These are phyloP conservation scores for Acropora tenuis DNA, from an alignment of 64 coral and sea anemone species.

Conservation along the genomic window DNA sequence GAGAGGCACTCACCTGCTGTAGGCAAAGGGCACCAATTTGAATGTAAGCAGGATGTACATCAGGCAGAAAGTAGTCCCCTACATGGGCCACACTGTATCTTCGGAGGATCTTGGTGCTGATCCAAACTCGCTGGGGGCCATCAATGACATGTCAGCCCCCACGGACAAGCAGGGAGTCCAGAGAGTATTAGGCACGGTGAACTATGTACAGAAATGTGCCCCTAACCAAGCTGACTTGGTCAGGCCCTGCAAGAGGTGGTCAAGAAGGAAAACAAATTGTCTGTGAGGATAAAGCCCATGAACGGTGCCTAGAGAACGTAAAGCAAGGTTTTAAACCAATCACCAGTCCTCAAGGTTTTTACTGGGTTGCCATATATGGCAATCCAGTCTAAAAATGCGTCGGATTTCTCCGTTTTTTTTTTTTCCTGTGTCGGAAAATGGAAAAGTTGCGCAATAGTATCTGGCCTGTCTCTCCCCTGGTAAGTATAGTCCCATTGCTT, in stretches of 20 bases:
- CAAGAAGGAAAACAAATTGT: slow-evolving; percentile 8
- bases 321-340: slow-evolving; percentile 5
- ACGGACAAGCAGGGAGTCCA: slow-evolving; percentile 17
- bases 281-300: slow-evolving; percentile 7
- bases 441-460: no score
- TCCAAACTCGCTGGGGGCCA: slow-evolving; percentile 38
- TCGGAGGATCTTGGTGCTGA: background rate
- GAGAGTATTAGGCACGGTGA: background rate
- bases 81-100: slow-evolving; percentile 19
- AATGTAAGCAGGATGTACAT: slow-evolving; percentile 31
- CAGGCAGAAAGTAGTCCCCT: background rate
- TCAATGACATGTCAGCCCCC: slow-evolving; percentile 11
- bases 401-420: no score
- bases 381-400: no score
- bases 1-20: slow-evolving; percentile 52
- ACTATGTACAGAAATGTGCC: background rate
- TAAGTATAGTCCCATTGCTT: no score
- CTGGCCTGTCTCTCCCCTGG: no score
- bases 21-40: slow-evolving; percentile 58
- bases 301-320: slow-evolving; percentile 5
- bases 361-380: no score
- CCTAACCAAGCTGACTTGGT: background rate
- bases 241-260: background rate
- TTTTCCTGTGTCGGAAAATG: no score
- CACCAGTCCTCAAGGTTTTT: slow-evolving; percentile 45